Evolutionary conservation across 2,888 invertebrate species (phyloP).

Genomic region (Tetropium fuscum): DNA sequence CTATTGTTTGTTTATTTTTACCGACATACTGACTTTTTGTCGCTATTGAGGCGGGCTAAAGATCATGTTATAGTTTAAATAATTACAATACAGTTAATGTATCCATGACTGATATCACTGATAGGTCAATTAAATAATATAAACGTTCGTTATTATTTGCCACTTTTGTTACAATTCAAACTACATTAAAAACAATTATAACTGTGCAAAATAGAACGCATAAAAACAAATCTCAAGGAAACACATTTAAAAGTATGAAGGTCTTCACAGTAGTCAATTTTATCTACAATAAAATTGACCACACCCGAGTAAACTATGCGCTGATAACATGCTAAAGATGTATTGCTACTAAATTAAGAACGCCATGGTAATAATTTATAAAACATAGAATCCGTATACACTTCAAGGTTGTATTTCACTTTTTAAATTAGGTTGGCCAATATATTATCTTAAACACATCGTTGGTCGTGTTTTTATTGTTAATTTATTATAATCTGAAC

Average conservation of each 20-base stretch:
- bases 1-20: background rate
- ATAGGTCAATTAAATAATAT: constrained; percentile 9
- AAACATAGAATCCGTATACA: constrained; percentile 29
- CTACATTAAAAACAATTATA: constrained; percentile 16
- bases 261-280: constrained; percentile 38
- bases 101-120: constrained; percentile 14
- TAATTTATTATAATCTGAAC: no score
- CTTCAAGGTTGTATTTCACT: constrained; percentile 24
- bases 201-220: constrained; percentile 13
- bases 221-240: constrained; percentile 30
- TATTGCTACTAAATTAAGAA: constrained; percentile 29
- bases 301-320: constrained; percentile 40
- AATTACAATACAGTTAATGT: constrained; percentile 15
- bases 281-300: constrained; percentile 39
- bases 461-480: no score
- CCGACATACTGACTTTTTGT: background rate
- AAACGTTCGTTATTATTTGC: constrained; percentile 7
- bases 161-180: constrained; percentile 11
- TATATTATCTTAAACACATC: constrained; percentile 7
- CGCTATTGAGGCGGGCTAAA: no score
- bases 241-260: constrained; percentile 36
- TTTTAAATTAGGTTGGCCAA: constrained; percentile 19
- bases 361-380: constrained; percentile 16
- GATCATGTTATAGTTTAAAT: constrained; percentile 2
- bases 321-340: constrained; percentile 35